Percentiles rank a stretch among this genome's conserved stretches.
phyloP scores from a whole-genome alignment of 2,888 invertebrate genomes.

The Lucinisca nassula region DNA sequence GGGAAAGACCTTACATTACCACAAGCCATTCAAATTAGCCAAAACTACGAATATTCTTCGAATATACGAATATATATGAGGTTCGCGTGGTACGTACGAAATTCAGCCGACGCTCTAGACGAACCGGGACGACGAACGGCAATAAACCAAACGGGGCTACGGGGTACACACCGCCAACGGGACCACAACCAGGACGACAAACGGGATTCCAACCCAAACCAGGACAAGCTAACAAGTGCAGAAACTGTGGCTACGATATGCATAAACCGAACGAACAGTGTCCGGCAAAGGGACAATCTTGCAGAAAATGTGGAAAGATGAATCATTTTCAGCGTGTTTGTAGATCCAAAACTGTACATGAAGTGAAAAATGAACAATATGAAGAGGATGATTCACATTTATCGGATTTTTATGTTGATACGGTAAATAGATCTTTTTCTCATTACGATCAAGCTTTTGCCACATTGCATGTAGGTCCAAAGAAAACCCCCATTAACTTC shows the following conservation, averaged over 20 bases:
- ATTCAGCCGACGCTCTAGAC: not conserved
- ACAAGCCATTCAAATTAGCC: slow-evolving; percentile 22
- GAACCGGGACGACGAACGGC: not conserved
- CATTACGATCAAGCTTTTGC: slow-evolving; percentile 20
- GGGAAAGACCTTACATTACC: slow-evolving; percentile 16
- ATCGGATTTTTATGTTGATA: not conserved
- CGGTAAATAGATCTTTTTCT: slow-evolving; percentile 6
- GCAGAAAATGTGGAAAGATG: not conserved
- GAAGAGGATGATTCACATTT: not conserved
- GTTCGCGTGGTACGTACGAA: not conserved
- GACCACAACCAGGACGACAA: not conserved
- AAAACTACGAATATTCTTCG: slow-evolving; percentile 15
- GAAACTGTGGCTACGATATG: not conserved
- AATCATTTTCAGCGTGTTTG: not conserved
- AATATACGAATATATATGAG: not conserved
- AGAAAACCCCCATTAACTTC: not conserved
- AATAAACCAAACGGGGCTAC: not conserved
- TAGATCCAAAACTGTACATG: slow-evolving; percentile 14
- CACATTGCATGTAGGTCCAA: slow-evolving; percentile 4
- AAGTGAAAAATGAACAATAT: not conserved
- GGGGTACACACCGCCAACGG: not conserved
- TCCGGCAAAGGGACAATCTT: slow-evolving; percentile 19
- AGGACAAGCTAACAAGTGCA: not conserved
- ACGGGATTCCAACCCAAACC: not conserved
- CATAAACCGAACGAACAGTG: slow-evolving; percentile 14